Base-by-base conservation (phyloP, 2,888 invertebrate species). In the Leptopterna dolabrata region DNA sequence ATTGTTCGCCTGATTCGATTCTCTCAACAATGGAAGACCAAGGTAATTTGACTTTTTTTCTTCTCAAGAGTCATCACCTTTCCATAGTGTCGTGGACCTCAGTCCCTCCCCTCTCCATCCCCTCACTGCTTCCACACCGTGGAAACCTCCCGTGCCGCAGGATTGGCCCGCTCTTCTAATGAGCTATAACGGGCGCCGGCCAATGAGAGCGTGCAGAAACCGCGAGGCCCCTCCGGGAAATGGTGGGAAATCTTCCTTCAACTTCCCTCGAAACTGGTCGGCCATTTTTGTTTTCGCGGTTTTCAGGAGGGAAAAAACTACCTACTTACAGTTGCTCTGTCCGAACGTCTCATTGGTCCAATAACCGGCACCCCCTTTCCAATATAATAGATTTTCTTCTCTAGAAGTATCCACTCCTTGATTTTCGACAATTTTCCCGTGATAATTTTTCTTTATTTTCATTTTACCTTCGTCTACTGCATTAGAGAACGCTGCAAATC, bases 221-320 rank as follows among this genome's bases (percentile, higher is more conserved):
- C 86, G 88, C 85, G 81, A 86, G 71, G 29, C 29, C 14, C 14
- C 4, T 27, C 29, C 51, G 88, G 86, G 82, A 86, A 88, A 88
- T 86, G 88, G 88, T 88, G 88, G 86, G 88, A 88, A 88, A 88
- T 63, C 14, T 76, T 83, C 87, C n/a, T 30, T n/a, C 76, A 30
- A 47, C 55, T 45, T 76, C 70, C 63, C 41, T 27, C 63, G 55
- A 41, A 63, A 63, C 63, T 16, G 27, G 55, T 43, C 76, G 78
- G 78, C 86, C 86, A 81, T 81, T 55, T 55, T 81, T 29, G 51
- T 47, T 70, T 63, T 47, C 70, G 86, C 73, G 85, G 85, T 85
- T 85, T 85, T 24, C 63, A 14, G 16, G n/a, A n/a, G n/a, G n/a
- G 24, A 27, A 63, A 63, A 36, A 36, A 36, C 36, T 27, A 6